Conservation (phyloP, 2,888 invertebrate genomes). For the Choristoneura rosaceana region DNA sequence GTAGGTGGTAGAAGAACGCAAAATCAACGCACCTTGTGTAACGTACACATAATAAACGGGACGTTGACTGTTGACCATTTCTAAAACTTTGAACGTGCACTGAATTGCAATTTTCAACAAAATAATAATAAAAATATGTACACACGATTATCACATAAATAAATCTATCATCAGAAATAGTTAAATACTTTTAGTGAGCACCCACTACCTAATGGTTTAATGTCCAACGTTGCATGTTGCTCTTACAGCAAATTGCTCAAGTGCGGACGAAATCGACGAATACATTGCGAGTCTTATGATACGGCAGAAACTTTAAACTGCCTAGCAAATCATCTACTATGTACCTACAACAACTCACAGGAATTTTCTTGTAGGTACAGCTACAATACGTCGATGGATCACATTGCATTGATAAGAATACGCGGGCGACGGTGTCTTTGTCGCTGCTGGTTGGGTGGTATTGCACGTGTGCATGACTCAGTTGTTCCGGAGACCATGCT, state of each 20-base stretch:
- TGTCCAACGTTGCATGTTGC: too few species aligned
- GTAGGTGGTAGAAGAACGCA: too few species aligned
- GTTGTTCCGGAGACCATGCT: constrained; percentile 23
- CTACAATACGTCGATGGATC: constrained; percentile 22
- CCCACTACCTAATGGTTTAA: too few species aligned
- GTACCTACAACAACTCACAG: neutral
- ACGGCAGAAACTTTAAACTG: neutral
- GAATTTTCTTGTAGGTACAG: neutral
- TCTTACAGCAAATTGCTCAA: neutral
- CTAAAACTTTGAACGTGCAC: too few species aligned
- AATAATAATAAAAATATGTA: too few species aligned
- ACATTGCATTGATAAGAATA: constrained; percentile 37
- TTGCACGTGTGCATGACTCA: constrained; percentile 67
- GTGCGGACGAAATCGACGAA: neutral
- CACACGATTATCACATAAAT: too few species aligned
- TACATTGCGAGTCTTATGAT: neutral
- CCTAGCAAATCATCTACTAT: neutral
- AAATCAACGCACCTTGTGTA: too few species aligned
- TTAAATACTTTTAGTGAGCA: too few species aligned
- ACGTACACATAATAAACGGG: too few species aligned
- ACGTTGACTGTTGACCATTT: too few species aligned
- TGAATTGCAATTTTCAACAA: too few species aligned
- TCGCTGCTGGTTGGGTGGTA: constrained; percentile 59
- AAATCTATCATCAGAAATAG: too few species aligned
- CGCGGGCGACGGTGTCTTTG: constrained; percentile 47